Conservation (phyloP, 1,140 invertebrate genomes). For the Brachionus koreanus region DNA sequence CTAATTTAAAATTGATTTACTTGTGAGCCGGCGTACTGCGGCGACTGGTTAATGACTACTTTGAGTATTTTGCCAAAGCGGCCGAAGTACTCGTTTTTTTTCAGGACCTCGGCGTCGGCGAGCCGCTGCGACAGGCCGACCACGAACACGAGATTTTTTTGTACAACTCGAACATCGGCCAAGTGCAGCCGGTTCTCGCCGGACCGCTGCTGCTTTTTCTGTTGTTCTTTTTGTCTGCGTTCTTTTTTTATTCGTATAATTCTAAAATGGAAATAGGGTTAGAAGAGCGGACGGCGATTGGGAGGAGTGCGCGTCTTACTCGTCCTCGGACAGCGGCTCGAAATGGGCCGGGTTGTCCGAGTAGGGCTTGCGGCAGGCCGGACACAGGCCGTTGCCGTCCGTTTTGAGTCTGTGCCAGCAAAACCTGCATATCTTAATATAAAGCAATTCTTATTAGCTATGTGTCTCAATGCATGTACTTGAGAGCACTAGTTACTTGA, state of each 20-base stretch:
- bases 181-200: conserved; percentile 92
- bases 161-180: conserved; percentile 92
- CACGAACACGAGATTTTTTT: conserved; percentile 98
- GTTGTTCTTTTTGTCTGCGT: conserved; percentile 77
- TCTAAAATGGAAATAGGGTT: conserved; percentile 49
- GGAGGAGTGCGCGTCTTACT: conserved; percentile 59
- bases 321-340: conserved; percentile 87
- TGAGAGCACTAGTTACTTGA: conserved; percentile 67
- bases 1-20: no score
- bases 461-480: no score
- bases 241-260: conserved; percentile 73
- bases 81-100: conserved; percentile 97
- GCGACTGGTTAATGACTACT: conserved; percentile 97
- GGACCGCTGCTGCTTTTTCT: conserved; percentile 83
- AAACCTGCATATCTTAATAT: conserved; percentile 88
- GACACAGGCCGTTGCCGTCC: conserved; percentile 97
- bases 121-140: conserved; percentile 89
- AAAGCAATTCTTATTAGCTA: not conserved
- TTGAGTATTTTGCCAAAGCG: conserved; percentile 99
- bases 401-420: conserved; percentile 99
- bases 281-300: not conserved
- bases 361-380: conserved; percentile 92
- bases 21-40: conserved; percentile 88
- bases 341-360: conserved; percentile 97
- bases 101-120: conserved; percentile 87